phyloP scores from a whole-genome alignment of 2,888 invertebrate genomes.

The Crioceris asparagi region DNA sequence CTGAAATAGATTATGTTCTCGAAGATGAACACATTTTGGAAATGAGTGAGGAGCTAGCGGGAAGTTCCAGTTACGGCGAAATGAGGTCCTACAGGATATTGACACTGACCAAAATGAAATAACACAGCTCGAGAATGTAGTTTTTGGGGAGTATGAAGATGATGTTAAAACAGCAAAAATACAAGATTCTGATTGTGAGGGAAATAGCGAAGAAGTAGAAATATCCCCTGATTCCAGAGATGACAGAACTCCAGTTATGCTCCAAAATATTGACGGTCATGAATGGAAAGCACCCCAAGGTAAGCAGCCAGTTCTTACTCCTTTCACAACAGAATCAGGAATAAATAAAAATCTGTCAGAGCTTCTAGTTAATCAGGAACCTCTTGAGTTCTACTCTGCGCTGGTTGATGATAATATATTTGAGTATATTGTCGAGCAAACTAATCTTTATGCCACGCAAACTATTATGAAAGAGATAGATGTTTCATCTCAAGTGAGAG shows the following conservation, averaged over 20 bases:
- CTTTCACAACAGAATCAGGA: constrained; percentile 4
- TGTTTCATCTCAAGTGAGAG: constrained; percentile 9
- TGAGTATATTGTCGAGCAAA: constrained; percentile 14
- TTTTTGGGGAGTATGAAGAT: no score
- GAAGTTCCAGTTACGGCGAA: constrained; percentile 3
- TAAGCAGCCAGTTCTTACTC: constrained; percentile 3
- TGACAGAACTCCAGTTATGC: constrained; percentile 1
- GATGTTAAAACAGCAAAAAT: no score
- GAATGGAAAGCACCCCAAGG: constrained; percentile 3
- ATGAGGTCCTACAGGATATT: no score
- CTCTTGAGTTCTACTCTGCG: constrained; percentile 3
- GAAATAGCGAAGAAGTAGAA: neutral
- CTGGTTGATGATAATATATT: constrained; percentile 13
- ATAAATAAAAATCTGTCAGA: constrained; percentile 2
- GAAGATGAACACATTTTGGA: constrained; percentile 1
- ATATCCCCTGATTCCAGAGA: constrained; percentile 3
- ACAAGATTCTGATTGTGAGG: no score
- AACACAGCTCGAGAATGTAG: constrained; percentile 2
- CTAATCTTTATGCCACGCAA: constrained; percentile 16
- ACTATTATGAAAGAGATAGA: constrained; percentile 8
- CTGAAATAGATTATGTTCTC: constrained; percentile 2
- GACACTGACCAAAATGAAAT: constrained; percentile 3
- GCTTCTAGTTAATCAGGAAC: constrained; percentile 3
- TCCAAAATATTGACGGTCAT: constrained; percentile 4
- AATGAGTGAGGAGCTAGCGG: constrained; percentile 1